Conservation (phyloP, 2,113 vertebrate genomes). For the Condylura cristata region DNA sequence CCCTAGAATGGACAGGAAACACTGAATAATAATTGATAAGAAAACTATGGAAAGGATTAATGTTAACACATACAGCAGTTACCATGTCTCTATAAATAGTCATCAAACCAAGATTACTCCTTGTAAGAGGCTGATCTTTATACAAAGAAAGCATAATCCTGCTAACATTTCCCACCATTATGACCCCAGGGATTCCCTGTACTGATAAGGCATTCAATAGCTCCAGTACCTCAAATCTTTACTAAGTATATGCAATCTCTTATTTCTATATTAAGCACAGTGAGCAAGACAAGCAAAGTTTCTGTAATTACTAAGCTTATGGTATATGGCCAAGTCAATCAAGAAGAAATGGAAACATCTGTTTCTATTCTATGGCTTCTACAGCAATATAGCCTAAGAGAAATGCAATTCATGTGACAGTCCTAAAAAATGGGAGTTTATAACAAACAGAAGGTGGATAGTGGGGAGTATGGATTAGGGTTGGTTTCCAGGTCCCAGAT, state of each 20-base stretch:
- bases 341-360: background rate
- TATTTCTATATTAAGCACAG: background rate
- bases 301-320: background rate
- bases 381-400: background rate
- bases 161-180: background rate
- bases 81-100: background rate
- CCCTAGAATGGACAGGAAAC: background rate
- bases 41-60: background rate
- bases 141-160: background rate
- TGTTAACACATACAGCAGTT: background rate
- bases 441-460: background rate
- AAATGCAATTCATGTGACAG: background rate
- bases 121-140: background rate
- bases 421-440: background rate
- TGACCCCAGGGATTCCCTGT: background rate
- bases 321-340: background rate
- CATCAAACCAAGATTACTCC: background rate
- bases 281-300: background rate
- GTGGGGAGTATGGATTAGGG: background rate
- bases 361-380: background rate
- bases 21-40: background rate
- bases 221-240: background rate
- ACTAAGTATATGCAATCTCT: background rate
- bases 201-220: background rate
- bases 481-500: background rate